Base-by-base conservation (phyloP, 2,888 invertebrate genomes). In the Penaeus monodon region DNA sequence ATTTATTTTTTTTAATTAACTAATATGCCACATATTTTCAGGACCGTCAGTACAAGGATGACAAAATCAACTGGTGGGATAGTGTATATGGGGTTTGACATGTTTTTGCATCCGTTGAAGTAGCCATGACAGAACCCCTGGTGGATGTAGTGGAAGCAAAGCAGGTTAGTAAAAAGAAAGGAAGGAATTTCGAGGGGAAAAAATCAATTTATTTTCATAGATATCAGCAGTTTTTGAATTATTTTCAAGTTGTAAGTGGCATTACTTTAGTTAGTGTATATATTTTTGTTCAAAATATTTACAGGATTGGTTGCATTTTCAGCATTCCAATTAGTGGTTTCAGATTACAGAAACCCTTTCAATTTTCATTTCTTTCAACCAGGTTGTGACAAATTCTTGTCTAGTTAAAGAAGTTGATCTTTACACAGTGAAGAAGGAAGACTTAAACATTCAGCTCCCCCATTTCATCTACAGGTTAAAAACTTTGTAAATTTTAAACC, bases 1-100 rank as follows among this genome's bases (percentile, higher is more conserved):
- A n/a, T 20, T 70, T 70, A 27, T 17, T 44, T 33, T 14, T n/a
- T 83, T 24, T 0, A 57, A 27, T 33, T n/a, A 22, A 74, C n/a
- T 14, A 38, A n/a, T 76, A 20, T 20, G 24, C 0, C 27, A 29
- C 14, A 8, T 70, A 27, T 97, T 96, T 38, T 97, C 84, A 97
- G 93, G 99, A 99, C 93, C 95, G 99, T 33, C 99, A 99, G 93
- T 99, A 99, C 93, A 99, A 99, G 93, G 99, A 99, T 92, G 99
- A 99, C 93, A 99, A 99, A 93, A 99, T 99, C 91, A 99, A 99
- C 93, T 99, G 99, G 99, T 99, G 99, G 99, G 98, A 99, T 92
- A 98, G 98, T 93, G 99, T 99, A 2, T 99, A 99, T 92, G 99
- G n/a, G 99, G 81, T 99, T 99, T 92, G 97, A 99, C 93, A 99